Percentiles rank a stretch among this genome's conserved stretches.
Conservation (phyloP, 2,888 invertebrate species). For the Melanargia galathea region DNA sequence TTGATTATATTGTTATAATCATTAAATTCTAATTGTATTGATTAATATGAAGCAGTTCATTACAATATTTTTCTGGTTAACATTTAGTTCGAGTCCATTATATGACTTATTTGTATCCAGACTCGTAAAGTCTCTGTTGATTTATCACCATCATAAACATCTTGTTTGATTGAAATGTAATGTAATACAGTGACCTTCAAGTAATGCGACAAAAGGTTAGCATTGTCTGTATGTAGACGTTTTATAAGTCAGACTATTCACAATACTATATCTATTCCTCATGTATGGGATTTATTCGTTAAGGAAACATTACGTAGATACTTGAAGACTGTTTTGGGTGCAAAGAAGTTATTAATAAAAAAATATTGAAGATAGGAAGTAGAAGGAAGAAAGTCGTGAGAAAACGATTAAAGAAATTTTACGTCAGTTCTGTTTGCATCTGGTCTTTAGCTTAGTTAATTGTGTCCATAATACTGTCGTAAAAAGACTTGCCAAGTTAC, state of each 20-base stretch:
- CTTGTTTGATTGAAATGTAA: slow-evolving; percentile 16
- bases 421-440: slow-evolving; percentile 27
- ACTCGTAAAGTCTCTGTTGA: slow-evolving; percentile 22
- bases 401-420: slow-evolving; percentile 29
- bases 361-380: neutral
- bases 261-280: neutral
- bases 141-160: slow-evolving; percentile 22
- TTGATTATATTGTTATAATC: neutral
- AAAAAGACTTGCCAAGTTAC: slow-evolving; percentile 33
- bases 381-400: slow-evolving; percentile 27
- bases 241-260: neutral
- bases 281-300: neutral
- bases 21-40: neutral
- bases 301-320: neutral
- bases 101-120: slow-evolving; percentile 1
- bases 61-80: neutral
- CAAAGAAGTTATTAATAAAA: neutral
- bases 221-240: slow-evolving; percentile 13
- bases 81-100: neutral
- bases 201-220: slow-evolving; percentile 25
- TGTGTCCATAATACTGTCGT: slow-evolving; percentile 27
- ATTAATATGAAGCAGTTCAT: neutral
- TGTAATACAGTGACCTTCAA: slow-evolving; percentile 25
- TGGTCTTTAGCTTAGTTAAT: slow-evolving; percentile 37
- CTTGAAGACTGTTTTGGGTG: too few species aligned